These are phyloP conservation scores for Oceanites oceanicus DNA, from an alignment of 2,113 vertebrate genomes.

Conservation along the genomic window DNA sequence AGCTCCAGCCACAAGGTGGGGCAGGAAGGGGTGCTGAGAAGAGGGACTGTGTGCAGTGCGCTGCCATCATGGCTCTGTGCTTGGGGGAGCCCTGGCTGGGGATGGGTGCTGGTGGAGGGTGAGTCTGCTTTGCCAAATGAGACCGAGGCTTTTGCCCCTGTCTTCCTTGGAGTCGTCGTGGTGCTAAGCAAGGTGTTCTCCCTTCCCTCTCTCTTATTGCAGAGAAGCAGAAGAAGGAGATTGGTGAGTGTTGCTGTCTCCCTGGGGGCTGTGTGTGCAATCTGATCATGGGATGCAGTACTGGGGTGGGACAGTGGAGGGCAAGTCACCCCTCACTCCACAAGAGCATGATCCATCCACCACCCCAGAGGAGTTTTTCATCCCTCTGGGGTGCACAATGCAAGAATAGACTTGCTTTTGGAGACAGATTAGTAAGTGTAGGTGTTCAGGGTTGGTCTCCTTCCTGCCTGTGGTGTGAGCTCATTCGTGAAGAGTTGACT, in stretches of 20 bases:
- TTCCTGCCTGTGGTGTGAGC: no score
- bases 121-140: no score
- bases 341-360: no score
- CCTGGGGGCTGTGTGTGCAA: no score
- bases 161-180: no score
- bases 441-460: no score
- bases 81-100: neutral
- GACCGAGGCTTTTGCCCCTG: no score
- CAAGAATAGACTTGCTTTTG: no score
- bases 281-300: neutral
- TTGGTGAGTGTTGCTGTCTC: neutral
- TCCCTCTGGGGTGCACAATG: neutral
- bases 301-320: neutral
- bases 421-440: no score
- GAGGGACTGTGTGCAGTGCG: accelerated
- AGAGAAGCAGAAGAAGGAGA: neutral
- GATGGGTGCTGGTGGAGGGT: accelerated
- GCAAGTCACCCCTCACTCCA: neutral
- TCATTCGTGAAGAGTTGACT: no score
- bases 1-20: neutral
- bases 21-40: neutral
- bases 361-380: neutral
- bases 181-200: neutral
- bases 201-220: no score
- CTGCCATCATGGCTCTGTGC: neutral